Percentiles rank a stretch among this genome's conserved stretches.
These are phyloP conservation scores for Brachyrhaphis roseni DNA, from an alignment of 2,797 vertebrate species.

Conservation along the genomic window DNA sequence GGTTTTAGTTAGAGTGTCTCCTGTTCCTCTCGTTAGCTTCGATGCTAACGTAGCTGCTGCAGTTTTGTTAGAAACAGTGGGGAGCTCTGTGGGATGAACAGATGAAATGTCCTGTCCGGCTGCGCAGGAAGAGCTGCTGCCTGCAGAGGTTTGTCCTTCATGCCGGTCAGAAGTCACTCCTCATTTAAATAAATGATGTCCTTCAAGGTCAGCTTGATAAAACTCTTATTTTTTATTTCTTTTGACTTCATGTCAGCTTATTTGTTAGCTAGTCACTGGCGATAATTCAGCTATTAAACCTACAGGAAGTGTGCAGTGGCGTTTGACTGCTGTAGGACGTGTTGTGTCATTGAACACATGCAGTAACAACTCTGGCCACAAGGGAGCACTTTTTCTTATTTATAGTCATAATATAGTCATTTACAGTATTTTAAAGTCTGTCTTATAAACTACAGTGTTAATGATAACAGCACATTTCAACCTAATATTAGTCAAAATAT, in stretches of 20 bases:
- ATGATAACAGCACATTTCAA: background rate
- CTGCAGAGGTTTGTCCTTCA: background rate
- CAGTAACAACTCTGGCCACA: conserved; percentile 39
- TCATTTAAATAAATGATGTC: background rate
- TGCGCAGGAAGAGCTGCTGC: background rate
- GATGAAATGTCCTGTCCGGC: background rate
- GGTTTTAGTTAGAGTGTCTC: background rate
- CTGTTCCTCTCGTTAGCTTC: conserved; percentile 51
- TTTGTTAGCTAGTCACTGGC: too few relatives aligned
- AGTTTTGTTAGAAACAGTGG: background rate
- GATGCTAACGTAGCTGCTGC: conserved; percentile 54
- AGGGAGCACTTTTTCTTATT: conserved; percentile 33
- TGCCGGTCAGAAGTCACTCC: conserved; percentile 11
- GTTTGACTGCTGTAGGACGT: background rate
- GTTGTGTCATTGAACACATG: background rate
- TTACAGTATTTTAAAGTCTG: background rate
- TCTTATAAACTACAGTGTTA: background rate
- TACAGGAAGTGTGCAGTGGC: background rate
- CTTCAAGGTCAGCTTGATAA: conserved; percentile 70
- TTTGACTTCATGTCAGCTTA: background rate
- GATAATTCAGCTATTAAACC: accelerated
- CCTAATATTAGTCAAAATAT: background rate
- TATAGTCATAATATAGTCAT: background rate
- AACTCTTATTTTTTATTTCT: background rate
- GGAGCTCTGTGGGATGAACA: background rate